Evolutionary conservation across 2,113 vertebrate species (phyloP).

Genomic region (Pollimyrus isidori): DNA sequence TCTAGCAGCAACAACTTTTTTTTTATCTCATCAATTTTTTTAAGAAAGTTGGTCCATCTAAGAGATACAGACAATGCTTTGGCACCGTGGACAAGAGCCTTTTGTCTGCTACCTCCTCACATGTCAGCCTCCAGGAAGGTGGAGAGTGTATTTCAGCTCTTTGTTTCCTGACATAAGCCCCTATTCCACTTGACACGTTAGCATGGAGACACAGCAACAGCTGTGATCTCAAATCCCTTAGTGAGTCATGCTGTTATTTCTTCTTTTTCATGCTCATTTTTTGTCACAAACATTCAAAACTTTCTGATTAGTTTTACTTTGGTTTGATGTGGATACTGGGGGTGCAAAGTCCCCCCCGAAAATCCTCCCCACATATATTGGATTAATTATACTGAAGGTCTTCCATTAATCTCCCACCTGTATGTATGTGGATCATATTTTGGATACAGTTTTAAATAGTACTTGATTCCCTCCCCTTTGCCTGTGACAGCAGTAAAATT

Average conservation of each 20-base stretch:
- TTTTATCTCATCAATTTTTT: not conserved
- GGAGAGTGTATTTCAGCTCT: not conserved
- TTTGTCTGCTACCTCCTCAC: not conserved
- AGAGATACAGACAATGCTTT: not conserved
- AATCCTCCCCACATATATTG: not conserved
- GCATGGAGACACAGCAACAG: not conserved
- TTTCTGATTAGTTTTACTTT: not conserved
- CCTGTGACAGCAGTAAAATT: not conserved
- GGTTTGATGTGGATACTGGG: not conserved
- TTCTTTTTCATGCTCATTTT: slow-evolving; percentile 1
- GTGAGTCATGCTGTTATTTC: not conserved
- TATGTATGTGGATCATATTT: not conserved
- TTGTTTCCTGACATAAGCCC: not conserved
- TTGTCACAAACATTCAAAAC: not conserved
- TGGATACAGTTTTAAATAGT: not conserved
- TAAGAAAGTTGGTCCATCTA: not conserved
- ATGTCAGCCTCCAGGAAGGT: not conserved
- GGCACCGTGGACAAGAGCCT: not conserved
- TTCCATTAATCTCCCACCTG: not conserved
- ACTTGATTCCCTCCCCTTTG: not conserved
- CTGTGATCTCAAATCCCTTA: not conserved
- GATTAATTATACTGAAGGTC: not conserved
- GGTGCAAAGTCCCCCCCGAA: not conserved
- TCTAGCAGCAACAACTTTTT: not conserved
- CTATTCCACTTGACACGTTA: not conserved